These are phyloP conservation scores for Cyphomyrus plagiostoma DNA, from an alignment of 2,113 vertebrate genomes.

Conservation along the genomic window DNA sequence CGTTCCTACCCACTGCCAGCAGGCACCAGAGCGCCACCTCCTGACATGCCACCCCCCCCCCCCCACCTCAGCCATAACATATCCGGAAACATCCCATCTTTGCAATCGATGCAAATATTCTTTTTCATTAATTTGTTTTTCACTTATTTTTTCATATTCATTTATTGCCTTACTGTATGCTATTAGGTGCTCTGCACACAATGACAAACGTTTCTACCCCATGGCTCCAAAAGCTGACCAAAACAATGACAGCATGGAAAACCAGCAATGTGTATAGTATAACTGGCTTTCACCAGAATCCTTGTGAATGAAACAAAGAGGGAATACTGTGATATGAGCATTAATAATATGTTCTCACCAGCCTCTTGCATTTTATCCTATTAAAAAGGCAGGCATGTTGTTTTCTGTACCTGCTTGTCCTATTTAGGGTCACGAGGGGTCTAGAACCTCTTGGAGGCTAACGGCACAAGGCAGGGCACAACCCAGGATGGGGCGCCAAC, in stretches of 20 bases:
- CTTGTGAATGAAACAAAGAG: background rate
- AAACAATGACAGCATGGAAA: background rate
- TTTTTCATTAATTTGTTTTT: background rate
- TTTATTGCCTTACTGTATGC: background rate
- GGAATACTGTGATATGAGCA: background rate
- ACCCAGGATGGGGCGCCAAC: background rate
- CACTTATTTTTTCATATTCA: background rate
- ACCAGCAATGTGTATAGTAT: background rate
- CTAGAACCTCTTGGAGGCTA: background rate
- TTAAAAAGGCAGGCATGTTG: background rate
- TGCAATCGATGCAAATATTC: background rate
- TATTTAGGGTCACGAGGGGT: background rate
- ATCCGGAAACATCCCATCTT: background rate
- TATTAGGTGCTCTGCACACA: background rate
- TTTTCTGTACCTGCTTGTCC: background rate
- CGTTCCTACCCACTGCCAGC: too few species aligned
- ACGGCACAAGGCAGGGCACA: background rate
- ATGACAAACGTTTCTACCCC: background rate
- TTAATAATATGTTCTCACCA: background rate
- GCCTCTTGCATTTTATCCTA: background rate
- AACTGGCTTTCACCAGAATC: background rate
- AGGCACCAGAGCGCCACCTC: background rate
- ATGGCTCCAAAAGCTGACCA: background rate
- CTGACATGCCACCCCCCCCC: background rate
- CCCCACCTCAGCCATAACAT: background rate